phyloP scores from a whole-genome alignment of 2,113 vertebrate species.

The Butorides virescens region DNA sequence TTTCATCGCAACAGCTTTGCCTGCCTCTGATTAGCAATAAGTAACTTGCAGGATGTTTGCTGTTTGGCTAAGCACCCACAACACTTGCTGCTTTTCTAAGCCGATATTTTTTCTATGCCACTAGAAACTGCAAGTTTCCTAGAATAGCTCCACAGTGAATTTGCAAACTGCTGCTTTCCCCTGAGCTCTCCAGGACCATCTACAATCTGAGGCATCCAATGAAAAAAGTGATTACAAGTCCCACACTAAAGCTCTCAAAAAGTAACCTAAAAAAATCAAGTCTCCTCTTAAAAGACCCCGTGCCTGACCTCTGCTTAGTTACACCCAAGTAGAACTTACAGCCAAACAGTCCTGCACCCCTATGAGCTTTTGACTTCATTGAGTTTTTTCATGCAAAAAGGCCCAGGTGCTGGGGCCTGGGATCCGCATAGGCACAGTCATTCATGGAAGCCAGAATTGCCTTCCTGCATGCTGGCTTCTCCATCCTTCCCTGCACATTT shows the following conservation, averaged over 20 bases:
- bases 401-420: background rate
- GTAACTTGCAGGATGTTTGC: background rate
- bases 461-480: background rate
- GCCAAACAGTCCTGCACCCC: background rate
- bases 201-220: accelerated
- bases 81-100: background rate
- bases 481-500: background rate
- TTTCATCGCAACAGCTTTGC: background rate
- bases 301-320: background rate
- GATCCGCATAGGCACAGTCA: background rate
- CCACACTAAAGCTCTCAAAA: background rate
- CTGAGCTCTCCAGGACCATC: background rate
- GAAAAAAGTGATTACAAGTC: background rate
- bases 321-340: background rate
- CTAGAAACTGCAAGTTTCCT: background rate
- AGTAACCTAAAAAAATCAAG: background rate
- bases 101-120: background rate
- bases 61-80: background rate
- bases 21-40: background rate
- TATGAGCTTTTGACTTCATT: background rate
- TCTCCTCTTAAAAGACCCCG: background rate
- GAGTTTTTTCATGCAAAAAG: background rate
- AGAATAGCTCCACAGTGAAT: background rate
- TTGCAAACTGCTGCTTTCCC: background rate
- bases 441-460: background rate